phyloP scores from a whole-genome alignment of 2,113 vertebrate genomes.

The Hassar affinis region DNA sequence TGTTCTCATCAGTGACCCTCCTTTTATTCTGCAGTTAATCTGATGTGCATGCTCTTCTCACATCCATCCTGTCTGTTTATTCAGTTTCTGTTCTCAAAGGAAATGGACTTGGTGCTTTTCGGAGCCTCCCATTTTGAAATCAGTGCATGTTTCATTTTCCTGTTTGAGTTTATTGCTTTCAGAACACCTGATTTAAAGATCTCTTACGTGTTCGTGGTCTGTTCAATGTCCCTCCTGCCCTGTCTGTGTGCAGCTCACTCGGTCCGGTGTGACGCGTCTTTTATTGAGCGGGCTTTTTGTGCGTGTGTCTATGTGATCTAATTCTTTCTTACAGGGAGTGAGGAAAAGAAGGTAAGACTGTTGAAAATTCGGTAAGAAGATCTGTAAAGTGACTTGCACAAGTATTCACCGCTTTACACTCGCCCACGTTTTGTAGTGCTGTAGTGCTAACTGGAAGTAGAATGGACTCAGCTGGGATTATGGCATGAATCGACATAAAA shows the following conservation, averaged over 20 bases:
- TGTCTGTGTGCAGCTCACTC: constrained; percentile 32
- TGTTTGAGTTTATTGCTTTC: constrained; percentile 31
- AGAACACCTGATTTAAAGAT: constrained; percentile 29
- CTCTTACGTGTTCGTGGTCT: constrained; percentile 37
- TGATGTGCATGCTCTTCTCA: constrained; percentile 30
- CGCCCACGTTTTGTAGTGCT: neutral
- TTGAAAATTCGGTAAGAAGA: constrained; percentile 27
- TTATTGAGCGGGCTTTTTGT: constrained; percentile 18
- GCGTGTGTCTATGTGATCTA: constrained; percentile 25
- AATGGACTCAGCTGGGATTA: neutral
- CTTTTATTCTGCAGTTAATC: neutral
- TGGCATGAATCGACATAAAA: neutral
- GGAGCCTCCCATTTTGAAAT: constrained; percentile 30
- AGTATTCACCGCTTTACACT: neutral
- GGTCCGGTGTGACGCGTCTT: constrained; percentile 21
- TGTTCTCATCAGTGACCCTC: neutral
- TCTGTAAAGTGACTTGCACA: neutral
- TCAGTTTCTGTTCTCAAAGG: constrained; percentile 21
- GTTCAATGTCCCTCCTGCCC: constrained; percentile 28
- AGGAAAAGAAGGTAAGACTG: constrained; percentile 73
- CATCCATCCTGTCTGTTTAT: constrained; percentile 9
- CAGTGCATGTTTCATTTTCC: constrained; percentile 45
- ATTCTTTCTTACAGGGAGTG: constrained; percentile 67
- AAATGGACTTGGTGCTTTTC: constrained; percentile 30
- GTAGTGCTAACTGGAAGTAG: neutral